phyloP scores from a whole-genome alignment of 2,797 vertebrate species.

The Takifugu ocellatus region DNA sequence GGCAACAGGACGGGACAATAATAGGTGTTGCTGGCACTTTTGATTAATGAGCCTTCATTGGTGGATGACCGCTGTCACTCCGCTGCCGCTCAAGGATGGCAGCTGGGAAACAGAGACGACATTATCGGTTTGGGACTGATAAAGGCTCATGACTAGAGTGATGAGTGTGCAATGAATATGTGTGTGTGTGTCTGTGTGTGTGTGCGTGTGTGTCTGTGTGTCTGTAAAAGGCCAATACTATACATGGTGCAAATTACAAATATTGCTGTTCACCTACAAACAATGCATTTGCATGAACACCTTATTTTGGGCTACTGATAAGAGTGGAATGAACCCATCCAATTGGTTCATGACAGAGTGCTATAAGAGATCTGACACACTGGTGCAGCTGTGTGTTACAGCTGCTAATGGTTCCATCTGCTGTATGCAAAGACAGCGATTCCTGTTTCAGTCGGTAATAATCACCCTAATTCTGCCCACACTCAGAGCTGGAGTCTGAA shows the following conservation, averaged over 20 bases:
- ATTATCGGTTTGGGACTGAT: constrained; percentile 43
- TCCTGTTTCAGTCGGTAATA: constrained; percentile 2
- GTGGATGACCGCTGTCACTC: constrained; percentile 74
- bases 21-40: constrained; percentile 59
- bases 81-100: constrained; percentile 43
- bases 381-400: constrained; percentile 38
- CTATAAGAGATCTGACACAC: constrained; percentile 45
- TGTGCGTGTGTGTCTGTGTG: neutral
- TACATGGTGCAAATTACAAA: too few relatives aligned
- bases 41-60: constrained; percentile 77
- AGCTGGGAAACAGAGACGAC: constrained; percentile 46
- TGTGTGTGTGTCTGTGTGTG: neutral
- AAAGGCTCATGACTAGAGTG: constrained; percentile 19
- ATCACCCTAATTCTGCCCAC: constrained; percentile 3
- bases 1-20: constrained; percentile 53
- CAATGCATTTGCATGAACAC: too few relatives aligned
- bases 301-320: constrained; percentile 1
- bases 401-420: constrained; percentile 30
- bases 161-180: neutral
- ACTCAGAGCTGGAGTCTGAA: constrained; percentile 20
- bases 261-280: too few relatives aligned
- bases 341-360: constrained; percentile 44
- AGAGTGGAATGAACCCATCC: constrained; percentile 40
- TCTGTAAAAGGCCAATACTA: too few relatives aligned
- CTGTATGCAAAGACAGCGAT: constrained; percentile 30